These are phyloP conservation scores for Mycogona germanica DNA, from an alignment of 2,888 invertebrate species.

Conservation along the genomic window DNA sequence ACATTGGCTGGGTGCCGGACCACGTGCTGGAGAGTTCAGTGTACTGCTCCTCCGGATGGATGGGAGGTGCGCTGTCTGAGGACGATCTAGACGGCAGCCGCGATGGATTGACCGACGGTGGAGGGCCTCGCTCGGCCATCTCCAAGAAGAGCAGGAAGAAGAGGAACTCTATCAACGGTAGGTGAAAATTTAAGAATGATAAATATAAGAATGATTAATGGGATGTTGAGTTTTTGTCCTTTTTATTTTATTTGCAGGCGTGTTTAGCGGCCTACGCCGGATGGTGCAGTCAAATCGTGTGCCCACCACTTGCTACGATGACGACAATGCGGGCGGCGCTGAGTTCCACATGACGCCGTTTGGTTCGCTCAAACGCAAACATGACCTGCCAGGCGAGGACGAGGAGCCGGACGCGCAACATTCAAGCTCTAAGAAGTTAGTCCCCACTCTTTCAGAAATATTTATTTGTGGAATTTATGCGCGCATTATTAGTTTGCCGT, in stretches of 20 bases:
- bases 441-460: background rate
- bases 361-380: slow-evolving; percentile 1
- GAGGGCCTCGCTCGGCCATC: background rate
- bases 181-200: too few relatives aligned
- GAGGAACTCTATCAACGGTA: slow-evolving; percentile 18
- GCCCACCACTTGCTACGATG: slow-evolving; percentile 2
- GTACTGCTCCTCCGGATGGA: background rate
- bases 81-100: slow-evolving; percentile 50
- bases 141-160: slow-evolving; percentile 14
- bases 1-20: slow-evolving; percentile 59
- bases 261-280: slow-evolving; percentile 1
- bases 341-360: background rate
- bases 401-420: slow-evolving; percentile 5
- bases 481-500: too few relatives aligned
- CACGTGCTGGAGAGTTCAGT: slow-evolving; percentile 37
- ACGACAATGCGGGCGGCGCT: background rate
- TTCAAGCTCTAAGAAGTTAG: slow-evolving; percentile 5
- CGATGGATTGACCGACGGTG: background rate
- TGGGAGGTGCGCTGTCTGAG: slow-evolving; percentile 47
- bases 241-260: background rate
- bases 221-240: too few relatives aligned
- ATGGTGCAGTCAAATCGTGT: slow-evolving; percentile 9
- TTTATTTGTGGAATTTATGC: too few relatives aligned
- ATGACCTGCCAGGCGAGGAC: too few relatives aligned
- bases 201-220: too few relatives aligned